Evolutionary conservation across 2,113 vertebrate species (phyloP), one percentile per base, ranked within the genome.

Genomic region (Xyrauchen texanus): DNA sequence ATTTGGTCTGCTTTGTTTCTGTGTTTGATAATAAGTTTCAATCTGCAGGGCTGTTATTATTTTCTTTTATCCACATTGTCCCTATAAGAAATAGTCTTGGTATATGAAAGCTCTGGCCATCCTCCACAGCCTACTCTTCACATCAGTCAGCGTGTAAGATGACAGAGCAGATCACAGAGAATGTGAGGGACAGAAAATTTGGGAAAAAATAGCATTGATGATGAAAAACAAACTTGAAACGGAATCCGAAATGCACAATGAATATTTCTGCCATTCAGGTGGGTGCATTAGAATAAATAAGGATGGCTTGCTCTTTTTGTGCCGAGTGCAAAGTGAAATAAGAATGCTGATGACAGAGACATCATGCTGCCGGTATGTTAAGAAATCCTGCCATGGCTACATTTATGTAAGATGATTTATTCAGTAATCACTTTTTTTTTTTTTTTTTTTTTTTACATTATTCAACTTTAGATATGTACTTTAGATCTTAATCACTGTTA

Each of bases 261-360:
- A 84, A 81, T 81, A 84, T 84, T 78, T 82, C 78, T 75, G 75
- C 65, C 65, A 77, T 76, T 70, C 70, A 16, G 57, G 53, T 71
- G 42, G 57, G 70, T 65, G 79, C 58, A 60, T 74, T 47, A 64
- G 69, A 84, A 81, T 79, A 84, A 75, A 81, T 81, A 78, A 81
- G 67, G 63, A 78, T 52, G 21, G 15, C 45, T 69, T 13, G 65
- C 79, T 84, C 8, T 55, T 55, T 83, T 77, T 68, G 62, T 64
- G 64, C 66, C 9, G 47, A 47, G 51, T 69, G 60, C 45, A 34
- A 46, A 63, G 16, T 61, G 53, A 44, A 74, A 51, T 53, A 51
- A 70, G 80, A 79, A 76, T 84, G 78, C 62, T 68, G 80, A 81
- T 79, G n/a, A 12, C 21, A 34, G 21, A 34, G 21, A 34, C 47